These are phyloP conservation scores for Nautilus pompilius DNA, from an alignment of 1,140 invertebrate genomes.

Conservation along the genomic window DNA sequence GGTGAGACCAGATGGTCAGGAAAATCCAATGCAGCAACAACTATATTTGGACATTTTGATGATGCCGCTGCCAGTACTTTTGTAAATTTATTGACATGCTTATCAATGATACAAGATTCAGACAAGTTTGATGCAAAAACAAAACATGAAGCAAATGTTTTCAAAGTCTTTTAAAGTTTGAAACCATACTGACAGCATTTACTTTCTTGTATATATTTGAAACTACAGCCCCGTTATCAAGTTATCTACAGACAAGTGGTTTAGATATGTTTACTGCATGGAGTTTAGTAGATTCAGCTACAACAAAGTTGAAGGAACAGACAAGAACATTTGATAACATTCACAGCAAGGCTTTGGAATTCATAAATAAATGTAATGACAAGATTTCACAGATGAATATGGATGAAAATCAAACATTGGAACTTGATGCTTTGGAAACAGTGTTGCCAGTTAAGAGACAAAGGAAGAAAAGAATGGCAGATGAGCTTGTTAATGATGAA, in stretches of 20 bases:
- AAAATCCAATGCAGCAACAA: background rate
- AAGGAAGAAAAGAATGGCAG: background rate
- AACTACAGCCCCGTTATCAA: no score
- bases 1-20: conserved; percentile 1
- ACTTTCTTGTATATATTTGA: no score
- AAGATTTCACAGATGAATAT: background rate
- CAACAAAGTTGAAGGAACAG: background rate
- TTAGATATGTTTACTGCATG: background rate
- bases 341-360: background rate
- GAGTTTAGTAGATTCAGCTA: background rate
- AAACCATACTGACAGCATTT: no score
- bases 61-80: background rate
- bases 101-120: no score
- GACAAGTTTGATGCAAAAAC: no score
- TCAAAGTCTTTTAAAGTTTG: no score
- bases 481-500: background rate
- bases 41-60: background rate
- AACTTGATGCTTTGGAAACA: background rate
- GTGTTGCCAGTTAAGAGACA: background rate
- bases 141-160: no score
- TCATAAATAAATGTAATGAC: background rate
- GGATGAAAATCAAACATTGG: background rate
- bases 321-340: background rate
- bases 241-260: no score
- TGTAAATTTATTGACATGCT: background rate